Evolutionary conservation across 2,888 invertebrate genomes (phyloP), one percentile per base, ranked within the genome.

Genomic region (Rhamphomyia laevipes): DNA sequence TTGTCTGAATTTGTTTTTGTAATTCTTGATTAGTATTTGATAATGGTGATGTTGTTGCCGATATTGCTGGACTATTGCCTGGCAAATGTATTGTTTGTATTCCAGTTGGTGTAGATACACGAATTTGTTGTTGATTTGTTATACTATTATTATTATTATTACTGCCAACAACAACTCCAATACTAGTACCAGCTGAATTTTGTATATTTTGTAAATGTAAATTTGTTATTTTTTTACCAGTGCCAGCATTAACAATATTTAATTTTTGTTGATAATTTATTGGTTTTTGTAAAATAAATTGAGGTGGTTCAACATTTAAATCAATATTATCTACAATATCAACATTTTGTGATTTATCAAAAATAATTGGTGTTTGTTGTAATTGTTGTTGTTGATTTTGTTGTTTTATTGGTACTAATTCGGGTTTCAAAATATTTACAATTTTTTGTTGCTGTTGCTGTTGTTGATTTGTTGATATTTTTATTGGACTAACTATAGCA

Each of bases 41-140:
- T 40, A 5, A 51, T 53, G 1, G 55, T 17, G 40, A 33, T 31
- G 45, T 47, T n/a, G 46, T 38, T 21, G 35, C 17, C 15, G 50
- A 17, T 13, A 58, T 46, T 2, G 53, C 54, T 4, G 59, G 56
- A 10, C 58, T 58, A 13, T 61, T 62, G 21, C 63, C 57, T 4
- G 69, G 63, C 15, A 68, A 64, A 53, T 69, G 69, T 2, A 68
- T 68, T 2, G 68, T 67, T 56, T 70, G 70, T 7, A 69, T 52
- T 18, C 68, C 68, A 27, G 58, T 61, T 3, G 68, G 63, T 13
- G 68, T 68, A 11, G 69, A 63, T 11, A 67, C 65, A 45, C 67
- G 56, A 23, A 54, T 15, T 43, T 43, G 23, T 43, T 45, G 33
- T 21, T 44, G 33, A 40, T 40, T 47, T 27, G 46, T 45, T 18